Evolutionary conservation across 2,888 invertebrate species (phyloP), one percentile per base, ranked within the genome.

Genomic region (Keiferia lycopersicella): DNA sequence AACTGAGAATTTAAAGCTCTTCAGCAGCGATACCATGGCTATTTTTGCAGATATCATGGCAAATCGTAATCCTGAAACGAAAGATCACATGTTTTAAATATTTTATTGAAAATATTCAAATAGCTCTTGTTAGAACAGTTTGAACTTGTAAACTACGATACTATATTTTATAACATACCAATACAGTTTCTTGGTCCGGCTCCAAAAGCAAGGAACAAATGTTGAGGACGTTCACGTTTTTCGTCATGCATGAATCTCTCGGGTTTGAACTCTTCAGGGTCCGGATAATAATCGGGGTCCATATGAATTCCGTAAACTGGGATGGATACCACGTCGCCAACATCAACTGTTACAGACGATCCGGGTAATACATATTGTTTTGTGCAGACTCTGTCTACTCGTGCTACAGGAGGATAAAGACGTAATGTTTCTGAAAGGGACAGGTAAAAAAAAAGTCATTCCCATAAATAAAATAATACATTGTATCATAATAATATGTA

Each of bases 171-270:
- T n/a, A 41, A 62, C 77, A 75, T 75, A 91, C 92, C 93, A 66
- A 93, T 90, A 72, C 93, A 93, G 70, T 91, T 92, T 67, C 92
- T 83, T 6, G 92, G 92, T 0, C 93, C 93, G 62, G 78, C 78
- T 6, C 94, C 93, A 76, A 94, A 94, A 0, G 93, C 91, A 63
- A 93, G 69, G 71, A 88, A 93, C 61, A 91, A 75, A 71, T 91
- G 90, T 0, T 92, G 85, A 0, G 91, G 84, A 64, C 93, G 84
- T 12, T 88, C 83, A 26, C 81, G 80, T 72, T 90, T 93, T 69
- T 92, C 92, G 16, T 93, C 93, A 0, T 87, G 86, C 69, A 88
- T 86, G 72, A 94, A 94, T 65, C 94, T 81, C 66, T 93, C 93
- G 0, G 93, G 93, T 53, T 83, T 84, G 71, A 93, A 93, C 41